Evolutionary conservation across 1,140 invertebrate species (phyloP).

Genomic region (Papilio xuthus): DNA sequence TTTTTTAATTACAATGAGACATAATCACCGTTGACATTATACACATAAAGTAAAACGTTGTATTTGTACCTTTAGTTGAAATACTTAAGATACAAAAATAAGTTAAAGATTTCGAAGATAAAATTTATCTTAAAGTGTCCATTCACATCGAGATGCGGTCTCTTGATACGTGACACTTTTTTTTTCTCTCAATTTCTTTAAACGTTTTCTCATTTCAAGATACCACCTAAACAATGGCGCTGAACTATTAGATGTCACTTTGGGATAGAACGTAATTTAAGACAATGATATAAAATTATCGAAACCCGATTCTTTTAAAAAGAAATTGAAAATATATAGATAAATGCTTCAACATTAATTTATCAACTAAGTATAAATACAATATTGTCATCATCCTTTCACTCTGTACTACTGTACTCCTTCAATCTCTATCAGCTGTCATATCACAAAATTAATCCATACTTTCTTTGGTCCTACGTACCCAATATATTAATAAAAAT

Average conservation of each 20-base stretch:
- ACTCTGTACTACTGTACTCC: no score
- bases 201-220: slow-evolving; percentile 24
- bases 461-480: no score
- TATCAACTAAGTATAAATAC: no score
- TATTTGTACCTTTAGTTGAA: background rate
- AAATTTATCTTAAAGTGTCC: slow-evolving; percentile 21
- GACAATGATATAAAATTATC: background rate
- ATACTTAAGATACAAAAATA: background rate
- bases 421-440: no score
- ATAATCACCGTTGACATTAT: no score
- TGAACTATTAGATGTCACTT: slow-evolving; percentile 26
- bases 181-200: slow-evolving; percentile 17
- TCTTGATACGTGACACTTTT: slow-evolving; percentile 25
- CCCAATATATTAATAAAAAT: no score
- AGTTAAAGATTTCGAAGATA: slow-evolving; percentile 14
- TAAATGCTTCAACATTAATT: background rate
- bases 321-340: background rate
- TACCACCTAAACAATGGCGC: slow-evolving; percentile 14
- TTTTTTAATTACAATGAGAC: background rate
- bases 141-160: slow-evolving; percentile 19
- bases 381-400: no score
- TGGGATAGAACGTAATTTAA: slow-evolving; percentile 20
- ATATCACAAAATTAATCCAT: no score
- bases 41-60: background rate
- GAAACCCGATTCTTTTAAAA: background rate